A percentile compares a stretch with the other conserved stretches of the same genome.
phyloP scores from a whole-genome alignment of 1,140 invertebrate genomes.

The Bombus waltoni region DNA sequence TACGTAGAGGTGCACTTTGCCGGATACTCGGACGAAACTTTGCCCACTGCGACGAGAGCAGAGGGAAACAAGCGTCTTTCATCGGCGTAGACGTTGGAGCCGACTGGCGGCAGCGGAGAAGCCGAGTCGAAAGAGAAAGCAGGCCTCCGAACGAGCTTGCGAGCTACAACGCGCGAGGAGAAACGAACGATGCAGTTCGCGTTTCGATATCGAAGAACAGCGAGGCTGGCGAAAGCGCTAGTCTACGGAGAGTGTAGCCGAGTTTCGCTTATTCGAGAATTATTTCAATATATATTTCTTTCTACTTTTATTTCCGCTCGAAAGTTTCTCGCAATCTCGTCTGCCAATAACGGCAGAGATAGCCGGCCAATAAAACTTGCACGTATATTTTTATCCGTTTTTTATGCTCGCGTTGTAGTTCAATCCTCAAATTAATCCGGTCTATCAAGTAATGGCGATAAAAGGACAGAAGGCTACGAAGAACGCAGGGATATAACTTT shows the following conservation, averaged over 20 bases:
- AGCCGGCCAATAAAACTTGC: neutral
- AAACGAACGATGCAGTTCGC: too few relatives aligned
- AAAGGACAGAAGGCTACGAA: neutral
- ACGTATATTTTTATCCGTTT: neutral
- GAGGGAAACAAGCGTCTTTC: conserved; percentile 9
- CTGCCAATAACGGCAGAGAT: neutral
- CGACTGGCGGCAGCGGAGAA: neutral
- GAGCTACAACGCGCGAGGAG: neutral
- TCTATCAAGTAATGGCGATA: neutral
- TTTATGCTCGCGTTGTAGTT: neutral
- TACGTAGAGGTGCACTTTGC: conserved; percentile 2
- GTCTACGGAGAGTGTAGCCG: too few relatives aligned
- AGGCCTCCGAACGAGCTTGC: neutral
- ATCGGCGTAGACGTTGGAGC: conserved; percentile 1
- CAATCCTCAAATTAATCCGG: neutral
- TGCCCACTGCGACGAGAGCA: neutral
- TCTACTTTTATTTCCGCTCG: neutral
- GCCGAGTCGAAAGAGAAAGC: neutral
- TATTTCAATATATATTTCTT: neutral
- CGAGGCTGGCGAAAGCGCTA: too few relatives aligned
- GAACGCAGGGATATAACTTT: neutral
- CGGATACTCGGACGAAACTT: conserved; percentile 33
- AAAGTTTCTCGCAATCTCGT: too few relatives aligned
- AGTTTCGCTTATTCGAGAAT: too few relatives aligned
- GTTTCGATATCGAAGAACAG: too few relatives aligned